Base-by-base conservation (phyloP, 2,888 invertebrate genomes). In the Cantharis rufa region DNA sequence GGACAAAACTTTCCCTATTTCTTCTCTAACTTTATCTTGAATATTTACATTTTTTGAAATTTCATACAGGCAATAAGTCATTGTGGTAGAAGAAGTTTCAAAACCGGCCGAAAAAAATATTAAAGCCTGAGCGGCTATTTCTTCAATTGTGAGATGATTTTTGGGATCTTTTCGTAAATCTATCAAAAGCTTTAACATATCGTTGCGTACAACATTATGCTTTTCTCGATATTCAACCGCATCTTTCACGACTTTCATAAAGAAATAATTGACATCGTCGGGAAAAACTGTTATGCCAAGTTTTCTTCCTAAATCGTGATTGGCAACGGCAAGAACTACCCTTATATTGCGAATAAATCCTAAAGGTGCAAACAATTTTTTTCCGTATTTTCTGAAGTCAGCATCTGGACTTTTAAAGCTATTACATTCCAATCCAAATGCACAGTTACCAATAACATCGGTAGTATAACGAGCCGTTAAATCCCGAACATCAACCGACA, bases 101-200 rank as follows among this genome's bases (percentile, higher is more conserved):
- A 86, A 87, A 0, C 87, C 87, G 10, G 87, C 88, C 15, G 79
- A 72, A 15, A 86, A 83, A 70, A 86, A 85, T 71, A 86, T 83
- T 79, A 85, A 85, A 5, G 77, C 70, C 16, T 82, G 80, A 4
- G 84, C 80, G 1, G 80, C 81, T 21, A 79, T 48, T 15, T 83
- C 82, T 2, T 82, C 70, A 3, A 82, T 75, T 3, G 70, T 70
- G 0, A 83, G 5, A 10, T 75, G 75, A 2, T 83, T 74, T 27
- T 74, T 74, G 9, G 69, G 78, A 10, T 61, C 76, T 76, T 24
- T 74, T 24, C 75, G 90, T 27, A 91, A 80, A 62, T 91, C 87
- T 16, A 90, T 85, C 69, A 91, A 84, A 2, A 91, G 82, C 76
- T 91, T 90, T 77, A 92, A 84, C 78, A 92, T 90, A 84, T 91